These are phyloP conservation scores for Clunio marinus DNA, from an alignment of 2,888 invertebrate genomes.

Conservation along the genomic window DNA sequence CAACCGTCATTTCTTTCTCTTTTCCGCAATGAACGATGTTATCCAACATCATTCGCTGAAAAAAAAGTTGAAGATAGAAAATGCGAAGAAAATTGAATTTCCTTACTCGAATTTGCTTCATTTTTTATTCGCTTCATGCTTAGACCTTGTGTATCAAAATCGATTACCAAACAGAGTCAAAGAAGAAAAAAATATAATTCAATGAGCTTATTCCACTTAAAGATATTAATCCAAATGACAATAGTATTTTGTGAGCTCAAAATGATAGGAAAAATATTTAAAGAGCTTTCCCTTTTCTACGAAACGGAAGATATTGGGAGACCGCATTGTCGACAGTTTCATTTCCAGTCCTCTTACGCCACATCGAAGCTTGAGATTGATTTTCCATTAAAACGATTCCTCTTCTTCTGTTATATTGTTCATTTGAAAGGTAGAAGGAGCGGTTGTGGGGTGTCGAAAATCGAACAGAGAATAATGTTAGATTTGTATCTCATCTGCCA, in stretches of 20 bases:
- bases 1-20: background rate
- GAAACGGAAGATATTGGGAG: background rate
- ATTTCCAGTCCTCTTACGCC: background rate
- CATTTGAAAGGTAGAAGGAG: conserved; percentile 24
- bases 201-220: conserved; percentile 24
- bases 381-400: conserved; percentile 23
- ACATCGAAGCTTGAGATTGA: conserved; percentile 11
- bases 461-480: background rate
- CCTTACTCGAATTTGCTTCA: too few species aligned
- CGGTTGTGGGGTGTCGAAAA: background rate
- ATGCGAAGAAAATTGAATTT: conserved; percentile 27
- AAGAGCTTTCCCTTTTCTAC: background rate
- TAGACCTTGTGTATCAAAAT: conserved; percentile 15
- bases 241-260: conserved; percentile 14
- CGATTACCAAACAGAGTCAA: conserved; percentile 20
- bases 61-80: background rate
- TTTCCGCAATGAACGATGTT: background rate
- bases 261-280: background rate
- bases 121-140: background rate
- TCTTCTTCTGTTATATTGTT: background rate
- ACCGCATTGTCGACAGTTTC: background rate
- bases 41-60: background rate
- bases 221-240: conserved; percentile 38
- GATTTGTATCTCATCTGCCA: background rate
- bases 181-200: conserved; percentile 37